Base-by-base conservation (phyloP, 35 echinoderm and acorn worm species). In the Ophioderma brevispina region DNA sequence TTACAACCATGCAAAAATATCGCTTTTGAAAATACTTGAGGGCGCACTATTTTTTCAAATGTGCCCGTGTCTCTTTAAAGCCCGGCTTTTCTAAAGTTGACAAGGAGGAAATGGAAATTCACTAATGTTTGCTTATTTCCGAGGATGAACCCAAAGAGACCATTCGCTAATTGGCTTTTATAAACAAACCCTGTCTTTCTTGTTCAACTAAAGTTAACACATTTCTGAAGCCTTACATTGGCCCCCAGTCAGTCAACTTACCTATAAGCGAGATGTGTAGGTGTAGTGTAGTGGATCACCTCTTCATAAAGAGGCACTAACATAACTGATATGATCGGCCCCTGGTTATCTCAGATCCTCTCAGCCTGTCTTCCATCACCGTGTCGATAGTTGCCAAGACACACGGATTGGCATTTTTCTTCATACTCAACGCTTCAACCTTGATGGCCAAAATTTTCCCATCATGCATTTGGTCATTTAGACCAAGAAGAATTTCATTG, bases 201-300 rank as follows among this genome's bases (percentile, higher is more conserved):
- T n/a, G n/a, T n/a, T n/a, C n/a, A n/a, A n/a, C n/a, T n/a, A n/a
- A n/a, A n/a, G n/a, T n/a, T n/a, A n/a, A n/a, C n/a, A n/a, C n/a
- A n/a, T n/a, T n/a, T n/a, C n/a, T n/a, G n/a, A n/a, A n/a, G n/a
- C n/a, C n/a, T n/a, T n/a, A n/a, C n/a, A n/a, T n/a, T n/a, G n/a
- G n/a, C n/a, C n/a, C n/a, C n/a, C n/a, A n/a, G 17, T 46, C 17
- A 46, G 41, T 46, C 41, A 8, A 70, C 59, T 31, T 70, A 87
- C 87, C 80, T 99, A 93, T 30, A 99, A 78, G 25, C 88, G 81
- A 28, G 97, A 99, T 25, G 97, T 99, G 88, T 99, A 99, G 2
- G 97, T 99, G 88, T 95, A 99, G 41, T 95, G 84, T 95, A 99
- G 41, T 95, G 84, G 11, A 99, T 76, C 34, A 99, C 88, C 90